A percentile compares a stretch with the other conserved stretches of the same genome.
Evolutionary conservation across 2,888 invertebrate genomes (phyloP).

Genomic region (Alsophila aescularia): DNA sequence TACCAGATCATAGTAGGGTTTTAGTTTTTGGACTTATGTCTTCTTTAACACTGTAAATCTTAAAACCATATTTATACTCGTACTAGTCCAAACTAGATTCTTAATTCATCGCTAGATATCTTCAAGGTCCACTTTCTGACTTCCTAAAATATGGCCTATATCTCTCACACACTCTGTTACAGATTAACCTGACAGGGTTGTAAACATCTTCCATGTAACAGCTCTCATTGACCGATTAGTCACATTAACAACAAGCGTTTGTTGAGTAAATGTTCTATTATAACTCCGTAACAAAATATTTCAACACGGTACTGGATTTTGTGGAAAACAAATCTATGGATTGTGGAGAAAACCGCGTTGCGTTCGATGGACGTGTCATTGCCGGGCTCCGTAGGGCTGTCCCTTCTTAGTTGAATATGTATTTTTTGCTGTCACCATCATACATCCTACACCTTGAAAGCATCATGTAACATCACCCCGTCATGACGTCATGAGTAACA

Average conservation of each 20-base stretch:
- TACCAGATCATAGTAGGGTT: too few species aligned
- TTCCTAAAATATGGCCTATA: neutral
- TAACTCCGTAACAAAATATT: constrained; percentile 4
- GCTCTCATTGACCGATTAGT: neutral
- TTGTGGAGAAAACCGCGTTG: constrained; percentile 13
- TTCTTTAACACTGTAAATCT: too few species aligned
- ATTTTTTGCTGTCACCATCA: too few species aligned
- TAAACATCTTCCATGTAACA: neutral
- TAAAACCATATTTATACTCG: too few species aligned
- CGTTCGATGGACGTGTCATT: constrained; percentile 11
- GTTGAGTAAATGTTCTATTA: neutral
- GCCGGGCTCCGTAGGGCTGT: constrained; percentile 12
- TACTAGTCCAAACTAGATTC: too few species aligned
- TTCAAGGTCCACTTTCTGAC: neutral
- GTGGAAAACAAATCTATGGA: constrained; percentile 7
- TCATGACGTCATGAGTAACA: too few species aligned
- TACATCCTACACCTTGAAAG: too few species aligned
- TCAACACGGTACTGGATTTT: constrained; percentile 3
- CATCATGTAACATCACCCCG: too few species aligned
- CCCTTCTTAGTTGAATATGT: neutral
- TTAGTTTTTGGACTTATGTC: too few species aligned
- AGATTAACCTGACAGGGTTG: neutral
- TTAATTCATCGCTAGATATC: too few species aligned
- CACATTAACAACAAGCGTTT: neutral
- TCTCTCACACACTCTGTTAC: neutral